phyloP scores from a whole-genome alignment of 2,797 vertebrate genomes.

The Poecilia picta region DNA sequence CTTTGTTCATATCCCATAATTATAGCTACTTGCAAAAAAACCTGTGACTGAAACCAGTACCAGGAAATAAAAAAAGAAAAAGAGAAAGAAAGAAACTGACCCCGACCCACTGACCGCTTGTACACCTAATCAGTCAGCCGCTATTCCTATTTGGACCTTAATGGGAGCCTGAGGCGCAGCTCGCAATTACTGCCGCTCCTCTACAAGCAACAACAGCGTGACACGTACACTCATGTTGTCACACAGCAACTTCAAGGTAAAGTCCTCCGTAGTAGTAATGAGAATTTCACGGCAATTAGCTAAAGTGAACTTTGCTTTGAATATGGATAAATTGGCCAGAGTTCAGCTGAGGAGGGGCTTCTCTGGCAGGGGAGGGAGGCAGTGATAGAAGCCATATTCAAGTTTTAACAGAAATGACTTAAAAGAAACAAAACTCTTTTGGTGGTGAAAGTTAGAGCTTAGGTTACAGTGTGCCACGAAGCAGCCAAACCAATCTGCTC shows the following conservation, averaged over 20 bases:
- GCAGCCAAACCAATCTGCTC: slow-evolving; percentile 56
- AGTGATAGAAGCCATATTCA: slow-evolving; percentile 1
- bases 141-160: slow-evolving; percentile 69
- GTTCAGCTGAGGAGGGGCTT: slow-evolving; percentile 51
- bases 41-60: slow-evolving; percentile 56
- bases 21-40: slow-evolving; percentile 52
- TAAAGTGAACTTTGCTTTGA: slow-evolving; percentile 52
- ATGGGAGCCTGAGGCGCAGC: slow-evolving; percentile 53
- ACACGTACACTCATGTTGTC: slow-evolving; percentile 10
- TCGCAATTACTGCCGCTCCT: slow-evolving; percentile 58
- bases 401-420: slow-evolving; percentile 47
- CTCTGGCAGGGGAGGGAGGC: slow-evolving; percentile 30
- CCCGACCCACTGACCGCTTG: slow-evolving; percentile 64
- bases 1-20: slow-evolving; percentile 68
- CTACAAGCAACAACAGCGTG: slow-evolving; percentile 46
- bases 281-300: slow-evolving; percentile 52
- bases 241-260: slow-evolving; percentile 30
- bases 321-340: slow-evolving; percentile 50
- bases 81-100: slow-evolving; percentile 40
- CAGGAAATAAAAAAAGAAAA: slow-evolving; percentile 24
- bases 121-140: slow-evolving; percentile 68
- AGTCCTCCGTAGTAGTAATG: slow-evolving; percentile 12
- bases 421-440: slow-evolving; percentile 60
- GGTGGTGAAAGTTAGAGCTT: slow-evolving; percentile 57
- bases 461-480: slow-evolving; percentile 45